Base-by-base conservation (phyloP, 1,140 invertebrate genomes). In the Drosophila truncata region DNA sequence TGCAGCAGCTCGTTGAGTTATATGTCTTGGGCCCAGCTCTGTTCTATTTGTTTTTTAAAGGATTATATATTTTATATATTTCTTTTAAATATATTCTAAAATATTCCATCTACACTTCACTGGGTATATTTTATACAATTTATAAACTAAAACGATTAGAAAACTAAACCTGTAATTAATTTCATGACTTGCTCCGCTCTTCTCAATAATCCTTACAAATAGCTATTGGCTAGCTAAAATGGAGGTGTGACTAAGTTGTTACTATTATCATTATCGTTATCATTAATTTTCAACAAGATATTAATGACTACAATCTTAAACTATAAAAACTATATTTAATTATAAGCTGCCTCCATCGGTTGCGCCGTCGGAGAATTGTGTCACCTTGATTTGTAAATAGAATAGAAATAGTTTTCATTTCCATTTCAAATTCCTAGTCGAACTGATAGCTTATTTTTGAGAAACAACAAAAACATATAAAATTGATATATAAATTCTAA, bases 351-450 rank as follows among this genome's bases (percentile, higher is more conserved):
- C 27, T 2, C 14, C 8, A 52, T 33, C 29, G 13, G 0, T 20
- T 54, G 18, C 4, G 10, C 49, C 49, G 49, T 14, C 49, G 49
- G 49, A 20, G 4, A 35, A 10, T 18, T 52, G 50, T 52, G 50
- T 52, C 50, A 33, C 2, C 29, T 35, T 4, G 5, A 16, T 7
- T 33, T 13, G 5, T 18, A n/a, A 5, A 1, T 11, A 14, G 2
- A 52, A 33, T n/a, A n/a, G n/a, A 33, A 33, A 6, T 16, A 7
- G 14, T 29, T 29, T 29, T 4, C 27, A 29, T 29, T 52, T 1
- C 14, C 55, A 61, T 18, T 59, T 33, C 3, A 35, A 69, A 59
- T 42, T 72, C 10, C 10, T 41, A 11, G 33, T 58, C 16, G 4
- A 16, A 16, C 2, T 11, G 27, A 2, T 18, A 60, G 29, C 31